These are phyloP conservation scores for Cairina moschata DNA, from an alignment of 2,113 vertebrate species.

Conservation along the genomic window DNA sequence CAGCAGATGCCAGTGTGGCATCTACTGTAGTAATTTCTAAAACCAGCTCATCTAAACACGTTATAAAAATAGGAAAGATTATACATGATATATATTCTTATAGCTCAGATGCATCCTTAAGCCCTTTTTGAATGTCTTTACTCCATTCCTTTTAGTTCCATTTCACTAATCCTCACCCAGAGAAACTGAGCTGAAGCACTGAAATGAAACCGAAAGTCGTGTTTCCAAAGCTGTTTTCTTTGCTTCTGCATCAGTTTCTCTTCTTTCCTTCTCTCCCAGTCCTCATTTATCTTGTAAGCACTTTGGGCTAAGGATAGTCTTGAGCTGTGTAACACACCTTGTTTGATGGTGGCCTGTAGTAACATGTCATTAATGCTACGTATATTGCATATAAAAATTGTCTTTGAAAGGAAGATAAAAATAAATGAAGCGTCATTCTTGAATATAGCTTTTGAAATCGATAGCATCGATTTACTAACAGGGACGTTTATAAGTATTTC, in stretches of 20 bases:
- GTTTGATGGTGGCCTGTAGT: neutral
- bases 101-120: neutral
- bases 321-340: neutral
- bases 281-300: conserved; percentile 12
- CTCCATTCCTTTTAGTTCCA: neutral
- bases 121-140: neutral
- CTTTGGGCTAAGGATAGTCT: neutral
- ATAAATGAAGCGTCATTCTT: conserved; percentile 13
- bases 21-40: neutral
- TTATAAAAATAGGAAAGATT: neutral
- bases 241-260: neutral
- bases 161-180: neutral
- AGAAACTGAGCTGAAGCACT: neutral
- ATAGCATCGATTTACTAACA: conserved; percentile 23
- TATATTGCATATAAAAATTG: neutral
- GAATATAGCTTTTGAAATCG: neutral
- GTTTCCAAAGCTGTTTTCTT: neutral
- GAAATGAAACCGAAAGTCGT: conserved; percentile 7
- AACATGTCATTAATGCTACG: conserved; percentile 26
- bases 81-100: neutral
- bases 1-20: neutral
- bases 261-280: neutral
- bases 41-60: neutral
- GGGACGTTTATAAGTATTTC: neutral
- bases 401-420: conserved; percentile 18